Evolutionary conservation across 2,797 vertebrate species (phyloP).

Genomic region (Cossypha polioptera): DNA sequence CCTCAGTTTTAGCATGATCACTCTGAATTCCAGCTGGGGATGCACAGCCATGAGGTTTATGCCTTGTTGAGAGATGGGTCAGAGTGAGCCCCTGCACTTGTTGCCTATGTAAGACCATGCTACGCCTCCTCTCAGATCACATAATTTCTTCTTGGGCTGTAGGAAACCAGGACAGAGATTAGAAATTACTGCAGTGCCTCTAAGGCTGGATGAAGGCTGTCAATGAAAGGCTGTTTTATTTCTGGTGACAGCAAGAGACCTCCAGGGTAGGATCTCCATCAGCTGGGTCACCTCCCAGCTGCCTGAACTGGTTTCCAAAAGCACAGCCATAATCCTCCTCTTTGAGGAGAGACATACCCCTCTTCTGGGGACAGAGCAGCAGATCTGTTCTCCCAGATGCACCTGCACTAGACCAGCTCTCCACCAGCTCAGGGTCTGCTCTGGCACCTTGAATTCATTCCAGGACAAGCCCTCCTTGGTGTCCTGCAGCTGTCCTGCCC

Average conservation of each 20-base stretch:
- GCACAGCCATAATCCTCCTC: not conserved
- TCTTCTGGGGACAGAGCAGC: not conserved
- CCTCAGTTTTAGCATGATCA: not conserved
- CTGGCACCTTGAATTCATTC: not conserved
- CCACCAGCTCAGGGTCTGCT: not conserved
- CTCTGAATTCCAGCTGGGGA: not conserved
- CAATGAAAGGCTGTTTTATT: not conserved
- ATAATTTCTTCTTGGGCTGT: not conserved
- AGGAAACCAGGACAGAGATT: not conserved
- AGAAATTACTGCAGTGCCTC: not conserved
- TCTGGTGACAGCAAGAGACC: not conserved
- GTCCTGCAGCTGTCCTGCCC: rapidly evolving
- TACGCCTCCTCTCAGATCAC: not conserved
- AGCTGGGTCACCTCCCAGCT: not conserved
- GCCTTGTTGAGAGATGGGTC: not conserved
- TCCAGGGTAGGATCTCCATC: not conserved
- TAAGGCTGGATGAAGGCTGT: not conserved
- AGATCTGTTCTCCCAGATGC: not conserved
- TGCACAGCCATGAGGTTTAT: rapidly evolving
- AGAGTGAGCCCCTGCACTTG: not conserved
- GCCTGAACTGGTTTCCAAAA: not conserved
- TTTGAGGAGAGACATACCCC: not conserved
- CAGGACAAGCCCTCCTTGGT: not conserved
- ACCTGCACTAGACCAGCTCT: not conserved
- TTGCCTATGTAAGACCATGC: not conserved